Percentiles rank a stretch among this genome's conserved stretches.
Evolutionary conservation across 2,888 invertebrate genomes (phyloP).

Genomic region (Pseudeuparius sepicola): DNA sequence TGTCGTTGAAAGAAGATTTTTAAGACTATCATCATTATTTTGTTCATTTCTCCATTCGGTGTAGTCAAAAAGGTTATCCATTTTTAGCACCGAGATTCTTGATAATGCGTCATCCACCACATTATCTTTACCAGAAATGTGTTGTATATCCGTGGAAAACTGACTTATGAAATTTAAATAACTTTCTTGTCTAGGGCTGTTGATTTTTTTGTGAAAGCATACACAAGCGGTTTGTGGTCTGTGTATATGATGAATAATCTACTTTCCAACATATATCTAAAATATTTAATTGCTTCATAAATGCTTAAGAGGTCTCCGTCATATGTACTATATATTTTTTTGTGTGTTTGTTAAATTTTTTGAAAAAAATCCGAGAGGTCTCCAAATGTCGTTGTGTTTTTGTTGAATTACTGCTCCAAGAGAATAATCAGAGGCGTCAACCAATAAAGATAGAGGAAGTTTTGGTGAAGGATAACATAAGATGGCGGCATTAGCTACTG

Average conservation of each 20-base stretch:
- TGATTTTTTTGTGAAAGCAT: constrained; percentile 11
- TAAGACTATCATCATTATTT: too few relatives aligned
- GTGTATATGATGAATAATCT: constrained; percentile 29
- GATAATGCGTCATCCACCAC: constrained; percentile 1
- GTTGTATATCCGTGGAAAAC: constrained; percentile 1
- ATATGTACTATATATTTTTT: constrained; percentile 33
- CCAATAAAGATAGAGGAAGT: constrained; percentile 26
- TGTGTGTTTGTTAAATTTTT: constrained; percentile 10
- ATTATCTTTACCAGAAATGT: constrained; percentile 1
- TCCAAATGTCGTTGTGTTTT: constrained; percentile 9
- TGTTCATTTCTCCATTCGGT: too few relatives aligned
- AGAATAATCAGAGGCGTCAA: constrained; percentile 32
- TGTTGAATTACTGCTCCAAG: constrained; percentile 17
- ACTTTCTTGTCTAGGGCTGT: background rate
- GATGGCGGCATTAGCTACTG: constrained; percentile 13
- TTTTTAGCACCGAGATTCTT: background rate
- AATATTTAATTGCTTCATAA: constrained; percentile 32
- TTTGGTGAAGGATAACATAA: constrained; percentile 16
- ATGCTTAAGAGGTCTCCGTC: constrained; percentile 35
- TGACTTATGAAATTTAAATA: constrained; percentile 1
- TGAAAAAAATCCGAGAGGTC: constrained; percentile 17
- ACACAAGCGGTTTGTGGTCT: constrained; percentile 30
- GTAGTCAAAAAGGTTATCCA: too few relatives aligned
- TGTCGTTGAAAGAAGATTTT: too few relatives aligned
- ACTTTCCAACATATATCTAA: constrained; percentile 34